Percentiles rank a stretch among this genome's conserved stretches.
These are phyloP conservation scores for Orgyia antiqua DNA, from an alignment of 2,888 invertebrate genomes.

Conservation along the genomic window DNA sequence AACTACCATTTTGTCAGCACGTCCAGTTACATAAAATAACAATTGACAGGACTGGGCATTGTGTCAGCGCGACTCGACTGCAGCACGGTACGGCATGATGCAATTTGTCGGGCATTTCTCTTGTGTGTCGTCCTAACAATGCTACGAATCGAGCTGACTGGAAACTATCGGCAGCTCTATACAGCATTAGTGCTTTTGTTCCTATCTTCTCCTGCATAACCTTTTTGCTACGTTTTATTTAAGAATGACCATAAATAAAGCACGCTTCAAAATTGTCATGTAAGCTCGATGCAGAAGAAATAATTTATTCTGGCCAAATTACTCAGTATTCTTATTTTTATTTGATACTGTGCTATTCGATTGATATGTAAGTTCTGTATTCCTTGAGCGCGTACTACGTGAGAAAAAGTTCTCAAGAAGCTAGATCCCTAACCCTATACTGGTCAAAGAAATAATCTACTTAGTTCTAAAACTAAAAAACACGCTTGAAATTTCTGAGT, in stretches of 20 bases:
- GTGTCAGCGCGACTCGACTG: slow-evolving; percentile 30
- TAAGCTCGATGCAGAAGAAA: too few species aligned
- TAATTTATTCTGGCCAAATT: too few species aligned
- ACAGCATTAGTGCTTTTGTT: slow-evolving; percentile 61
- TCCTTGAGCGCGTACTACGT: too few species aligned
- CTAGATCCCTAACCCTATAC: too few species aligned
- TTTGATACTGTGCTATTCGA: too few species aligned
- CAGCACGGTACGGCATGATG: slow-evolving; percentile 36
- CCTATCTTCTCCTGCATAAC: slow-evolving; percentile 33
- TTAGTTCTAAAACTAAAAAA: too few species aligned
- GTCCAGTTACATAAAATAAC: slow-evolving; percentile 57
- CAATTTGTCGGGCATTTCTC: slow-evolving; percentile 69
- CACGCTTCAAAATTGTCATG: slow-evolving; percentile 39
- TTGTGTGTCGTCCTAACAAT: slow-evolving; percentile 59
- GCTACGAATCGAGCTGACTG: slow-evolving; percentile 57
- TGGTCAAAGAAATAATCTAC: too few species aligned
- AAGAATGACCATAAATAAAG: slow-evolving; percentile 42
- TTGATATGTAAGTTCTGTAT: too few species aligned
- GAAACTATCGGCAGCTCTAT: slow-evolving; percentile 56
- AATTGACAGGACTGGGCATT: slow-evolving; percentile 50
- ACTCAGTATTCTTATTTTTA: too few species aligned
- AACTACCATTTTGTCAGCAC: too few species aligned
- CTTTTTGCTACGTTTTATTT: slow-evolving; percentile 29
- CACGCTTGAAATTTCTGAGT: too few species aligned
- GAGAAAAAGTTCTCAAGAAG: too few species aligned